Conservation (phyloP, 2,888 invertebrate species). For the Matsumyia berberina region DNA sequence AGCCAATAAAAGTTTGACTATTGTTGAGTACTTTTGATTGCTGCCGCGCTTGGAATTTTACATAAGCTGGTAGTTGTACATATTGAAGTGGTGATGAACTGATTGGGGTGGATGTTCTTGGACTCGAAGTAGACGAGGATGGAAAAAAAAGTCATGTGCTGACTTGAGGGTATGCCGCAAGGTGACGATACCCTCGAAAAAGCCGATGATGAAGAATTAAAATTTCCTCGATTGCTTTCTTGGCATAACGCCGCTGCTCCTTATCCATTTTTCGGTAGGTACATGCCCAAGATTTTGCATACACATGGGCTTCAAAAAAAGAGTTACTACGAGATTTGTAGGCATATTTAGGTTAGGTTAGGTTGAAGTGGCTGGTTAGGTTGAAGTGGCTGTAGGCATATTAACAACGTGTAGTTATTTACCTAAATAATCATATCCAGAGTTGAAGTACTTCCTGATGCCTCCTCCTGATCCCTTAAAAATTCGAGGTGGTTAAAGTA, state of each 20-base stretch:
- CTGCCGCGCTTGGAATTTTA: too few species aligned
- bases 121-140: too few species aligned
- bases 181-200: neutral
- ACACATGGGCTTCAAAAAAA: slow-evolving; percentile 12
- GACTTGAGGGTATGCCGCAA: neutral
- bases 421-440: slow-evolving; percentile 14
- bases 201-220: slow-evolving; percentile 8
- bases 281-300: slow-evolving; percentile 16
- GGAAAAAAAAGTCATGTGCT: neutral
- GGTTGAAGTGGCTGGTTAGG: too few species aligned
- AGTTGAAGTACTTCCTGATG: slow-evolving; percentile 2
- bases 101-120: too few species aligned
- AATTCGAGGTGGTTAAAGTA: slow-evolving; percentile 8
- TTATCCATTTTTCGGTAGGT: slow-evolving; percentile 15
- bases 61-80: too few species aligned
- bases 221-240: slow-evolving; percentile 32
- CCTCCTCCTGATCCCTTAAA: slow-evolving; percentile 25
- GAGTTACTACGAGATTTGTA: too few species aligned
- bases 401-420: neutral
- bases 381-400: too few species aligned
- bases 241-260: slow-evolving; percentile 11
- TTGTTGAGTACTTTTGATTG: too few species aligned
- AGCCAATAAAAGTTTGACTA: neutral
- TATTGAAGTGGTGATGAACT: too few species aligned
- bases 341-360: too few species aligned